Conservation (phyloP, 2,888 invertebrate genomes). For the Miltochrista miniata region DNA sequence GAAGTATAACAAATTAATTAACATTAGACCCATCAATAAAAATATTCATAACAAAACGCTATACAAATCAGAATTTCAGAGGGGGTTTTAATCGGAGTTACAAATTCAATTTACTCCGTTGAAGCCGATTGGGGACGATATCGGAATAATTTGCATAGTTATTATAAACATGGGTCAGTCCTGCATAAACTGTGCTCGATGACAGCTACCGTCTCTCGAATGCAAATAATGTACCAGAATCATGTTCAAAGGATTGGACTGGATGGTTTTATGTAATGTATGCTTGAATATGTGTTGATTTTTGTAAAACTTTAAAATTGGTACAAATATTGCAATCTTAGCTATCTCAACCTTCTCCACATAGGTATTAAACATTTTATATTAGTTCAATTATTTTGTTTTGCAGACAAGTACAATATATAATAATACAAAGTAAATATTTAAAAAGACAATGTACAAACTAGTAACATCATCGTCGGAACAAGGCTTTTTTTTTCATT, state of each 20-base stretch:
- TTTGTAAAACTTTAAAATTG: not conserved
- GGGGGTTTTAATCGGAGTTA: constrained; percentile 76
- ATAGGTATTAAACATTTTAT: too few relatives aligned
- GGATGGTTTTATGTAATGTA: not conserved
- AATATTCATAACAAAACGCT: constrained; percentile 49
- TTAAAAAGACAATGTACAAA: too few relatives aligned
- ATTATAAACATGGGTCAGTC: constrained; percentile 81
- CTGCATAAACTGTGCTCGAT: constrained; percentile 73
- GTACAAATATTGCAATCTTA: not conserved
- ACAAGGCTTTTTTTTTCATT: not conserved
- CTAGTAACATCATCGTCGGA: too few relatives aligned
- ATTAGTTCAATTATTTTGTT: too few relatives aligned
- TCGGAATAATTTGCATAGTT: constrained; percentile 82
- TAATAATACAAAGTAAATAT: too few relatives aligned
- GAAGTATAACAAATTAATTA: too few relatives aligned
- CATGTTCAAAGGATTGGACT: constrained; percentile 41
- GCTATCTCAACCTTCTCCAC: not conserved
- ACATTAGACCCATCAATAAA: constrained; percentile 16
- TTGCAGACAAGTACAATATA: too few relatives aligned
- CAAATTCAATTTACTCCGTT: constrained; percentile 77
- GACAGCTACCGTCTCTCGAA: constrained; percentile 71
- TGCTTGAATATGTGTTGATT: not conserved
- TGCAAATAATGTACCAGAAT: constrained; percentile 58
- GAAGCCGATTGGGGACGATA: constrained; percentile 71
- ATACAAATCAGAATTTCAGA: constrained; percentile 64